Percentiles rank a stretch among this genome's conserved stretches.
These are phyloP conservation scores for Crepidodera aurea DNA, from an alignment of 2,888 invertebrate species.

Conservation along the genomic window DNA sequence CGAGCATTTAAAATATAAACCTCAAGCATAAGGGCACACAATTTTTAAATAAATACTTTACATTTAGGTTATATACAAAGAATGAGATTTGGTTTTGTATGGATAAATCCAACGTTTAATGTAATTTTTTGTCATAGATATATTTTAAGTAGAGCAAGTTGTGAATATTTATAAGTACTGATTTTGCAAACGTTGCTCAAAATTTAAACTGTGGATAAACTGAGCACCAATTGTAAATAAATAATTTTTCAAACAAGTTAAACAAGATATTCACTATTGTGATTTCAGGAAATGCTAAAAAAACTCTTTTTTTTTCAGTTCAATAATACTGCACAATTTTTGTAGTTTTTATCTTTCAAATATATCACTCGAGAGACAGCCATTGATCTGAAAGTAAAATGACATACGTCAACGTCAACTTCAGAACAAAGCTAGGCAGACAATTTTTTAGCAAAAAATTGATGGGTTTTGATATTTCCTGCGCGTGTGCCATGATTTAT, in stretches of 20 bases:
- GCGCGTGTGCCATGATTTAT: constrained; percentile 20
- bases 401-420: no score
- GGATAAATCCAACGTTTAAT: background rate
- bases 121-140: constrained; percentile 10
- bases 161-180: constrained; percentile 26
- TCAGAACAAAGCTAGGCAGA: background rate
- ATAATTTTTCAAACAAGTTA: constrained; percentile 8
- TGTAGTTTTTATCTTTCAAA: no score
- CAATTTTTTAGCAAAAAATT: background rate
- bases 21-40: background rate
- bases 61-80: background rate
- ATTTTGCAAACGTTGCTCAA: constrained; percentile 29
- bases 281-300: constrained; percentile 13
- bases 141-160: constrained; percentile 14
- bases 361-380: no score
- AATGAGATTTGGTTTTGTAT: background rate
- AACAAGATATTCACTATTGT: constrained; percentile 3
- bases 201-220: constrained; percentile 22
- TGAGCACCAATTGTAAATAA: constrained; percentile 24
- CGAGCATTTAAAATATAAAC: background rate
- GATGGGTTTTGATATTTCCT: constrained; percentile 7
- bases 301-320: background rate
- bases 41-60: constrained; percentile 2
- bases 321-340: no score
- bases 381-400: no score